A percentile compares a stretch with the other conserved stretches of the same genome.
Evolutionary conservation across 2,888 invertebrate genomes (phyloP).

Genomic region (Boloria euphrosyne): DNA sequence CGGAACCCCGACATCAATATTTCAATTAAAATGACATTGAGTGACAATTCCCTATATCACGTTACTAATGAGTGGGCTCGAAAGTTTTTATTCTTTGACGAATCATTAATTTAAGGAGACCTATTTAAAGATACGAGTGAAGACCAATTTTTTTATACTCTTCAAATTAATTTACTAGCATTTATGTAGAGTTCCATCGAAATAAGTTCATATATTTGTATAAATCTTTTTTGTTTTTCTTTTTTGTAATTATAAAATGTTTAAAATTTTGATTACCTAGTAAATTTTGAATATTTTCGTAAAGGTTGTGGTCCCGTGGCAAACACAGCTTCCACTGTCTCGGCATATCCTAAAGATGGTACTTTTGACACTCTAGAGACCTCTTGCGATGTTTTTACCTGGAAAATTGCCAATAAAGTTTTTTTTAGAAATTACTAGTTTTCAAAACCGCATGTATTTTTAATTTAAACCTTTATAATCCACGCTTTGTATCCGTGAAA

Average conservation of each 20-base stretch:
- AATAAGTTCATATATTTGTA: no score
- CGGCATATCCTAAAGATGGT: slow-evolving; percentile 83
- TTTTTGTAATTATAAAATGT: no score
- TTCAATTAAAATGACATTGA: slow-evolving; percentile 33
- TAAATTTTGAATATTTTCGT: slow-evolving; percentile 79
- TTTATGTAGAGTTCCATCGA: no score
- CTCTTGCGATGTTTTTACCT: slow-evolving; percentile 79
- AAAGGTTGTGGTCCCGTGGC: slow-evolving; percentile 80
- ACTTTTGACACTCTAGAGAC: slow-evolving; percentile 75
- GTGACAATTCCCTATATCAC: slow-evolving; percentile 8
- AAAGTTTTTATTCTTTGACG: slow-evolving; percentile 17
- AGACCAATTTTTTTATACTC: no score
- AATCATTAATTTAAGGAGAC: slow-evolving; percentile 21
- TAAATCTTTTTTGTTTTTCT: no score
- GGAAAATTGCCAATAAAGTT: slow-evolving; percentile 38
- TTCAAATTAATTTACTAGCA: no score
- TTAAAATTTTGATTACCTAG: slow-evolving; percentile 80
- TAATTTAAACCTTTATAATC: no score
- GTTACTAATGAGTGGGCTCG: background rate
- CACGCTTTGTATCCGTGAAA: no score
- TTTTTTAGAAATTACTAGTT: background rate
- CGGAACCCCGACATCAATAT: slow-evolving; percentile 14
- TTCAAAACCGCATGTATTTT: no score
- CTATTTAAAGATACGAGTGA: slow-evolving; percentile 1
- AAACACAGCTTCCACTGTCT: slow-evolving; percentile 84